Conservation (phyloP, 1,140 invertebrate genomes). For the Drosophila bocki region DNA sequence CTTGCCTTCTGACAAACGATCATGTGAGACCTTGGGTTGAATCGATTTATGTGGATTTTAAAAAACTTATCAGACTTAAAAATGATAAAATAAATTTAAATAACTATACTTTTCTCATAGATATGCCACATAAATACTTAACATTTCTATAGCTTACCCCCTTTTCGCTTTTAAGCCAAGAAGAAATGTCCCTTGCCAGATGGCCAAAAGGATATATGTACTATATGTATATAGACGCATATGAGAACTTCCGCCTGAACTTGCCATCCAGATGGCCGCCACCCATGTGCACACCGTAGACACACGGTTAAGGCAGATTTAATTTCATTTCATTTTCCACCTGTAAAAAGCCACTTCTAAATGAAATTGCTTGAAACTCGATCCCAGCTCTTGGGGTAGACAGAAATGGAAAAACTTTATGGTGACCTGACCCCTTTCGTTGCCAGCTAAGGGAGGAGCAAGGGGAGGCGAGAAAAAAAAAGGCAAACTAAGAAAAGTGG, state of each 20-base stretch:
- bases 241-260: slow-evolving; percentile 36
- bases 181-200: not conserved
- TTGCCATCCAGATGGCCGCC: slow-evolving; percentile 23
- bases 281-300: not conserved
- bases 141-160: not conserved
- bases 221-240: slow-evolving; percentile 1
- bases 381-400: slow-evolving; percentile 23
- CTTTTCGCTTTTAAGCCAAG: not conserved
- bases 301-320: slow-evolving; percentile 40
- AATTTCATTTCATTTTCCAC: slow-evolving; percentile 53
- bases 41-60: not conserved
- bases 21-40: too few species aligned
- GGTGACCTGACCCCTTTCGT: slow-evolving; percentile 52
- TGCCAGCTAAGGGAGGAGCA: not conserved
- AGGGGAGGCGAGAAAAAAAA: not conserved
- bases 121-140: not conserved
- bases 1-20: not conserved
- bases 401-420: slow-evolving; percentile 55
- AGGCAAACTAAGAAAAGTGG: slow-evolving; percentile 51
- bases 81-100: not conserved
- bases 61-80: not conserved
- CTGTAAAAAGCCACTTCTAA: slow-evolving; percentile 50
- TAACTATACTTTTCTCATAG: not conserved
- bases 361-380: slow-evolving; percentile 54
- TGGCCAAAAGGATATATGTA: slow-evolving; percentile 2